Base-by-base conservation (phyloP, 2,888 invertebrate genomes). In the Agriotes lineatus region DNA sequence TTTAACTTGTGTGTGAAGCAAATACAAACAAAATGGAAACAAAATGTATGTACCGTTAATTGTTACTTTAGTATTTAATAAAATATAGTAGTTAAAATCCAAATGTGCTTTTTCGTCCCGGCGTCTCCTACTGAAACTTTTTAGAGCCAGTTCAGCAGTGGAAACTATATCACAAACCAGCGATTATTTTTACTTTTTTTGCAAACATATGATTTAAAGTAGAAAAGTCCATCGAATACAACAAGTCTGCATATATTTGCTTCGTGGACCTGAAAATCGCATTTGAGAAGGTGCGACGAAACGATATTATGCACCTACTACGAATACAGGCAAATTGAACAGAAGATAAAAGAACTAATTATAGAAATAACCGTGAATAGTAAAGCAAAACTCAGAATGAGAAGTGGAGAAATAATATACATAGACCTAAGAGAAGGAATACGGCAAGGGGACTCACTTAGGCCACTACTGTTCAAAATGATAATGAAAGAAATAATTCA, bases 401-500 rank as follows among this genome's bases (percentile, higher is more conserved):
- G 3, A 39, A 39, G 18, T 18, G 44, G 44, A 10, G 18, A 44
- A 44, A 44, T 14, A 30, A 25, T 14, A 54, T 54, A 30, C 52
- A 30, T 54, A 54, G 9, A 54, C 52, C 25, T 54, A 30, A 54
- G 33, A 30, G n/a, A 9, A 5, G 30, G 30, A 30, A 54, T 54
- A 54, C 7, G 52, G 14, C 50, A 20, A 50, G 50, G 50, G 50
- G 20, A 50, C 50, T 50, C 25, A 20, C 50, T 50, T 18, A 50
- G 12, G 22, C 22, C 19, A 18, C 16, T 20, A 20, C 20, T 50
- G 14, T 50, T 50, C 50, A 50, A 18, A 5, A 54, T 54, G 30
- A 30, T 54, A 25, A 54, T 54, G 30, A 33, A 54, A 12, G 6
- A 50, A 50, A 50, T 50, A 54, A 56, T 37, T 35, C 30, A 54